Conservation (phyloP, 2,113 vertebrate species). For the Perca fluviatilis region DNA sequence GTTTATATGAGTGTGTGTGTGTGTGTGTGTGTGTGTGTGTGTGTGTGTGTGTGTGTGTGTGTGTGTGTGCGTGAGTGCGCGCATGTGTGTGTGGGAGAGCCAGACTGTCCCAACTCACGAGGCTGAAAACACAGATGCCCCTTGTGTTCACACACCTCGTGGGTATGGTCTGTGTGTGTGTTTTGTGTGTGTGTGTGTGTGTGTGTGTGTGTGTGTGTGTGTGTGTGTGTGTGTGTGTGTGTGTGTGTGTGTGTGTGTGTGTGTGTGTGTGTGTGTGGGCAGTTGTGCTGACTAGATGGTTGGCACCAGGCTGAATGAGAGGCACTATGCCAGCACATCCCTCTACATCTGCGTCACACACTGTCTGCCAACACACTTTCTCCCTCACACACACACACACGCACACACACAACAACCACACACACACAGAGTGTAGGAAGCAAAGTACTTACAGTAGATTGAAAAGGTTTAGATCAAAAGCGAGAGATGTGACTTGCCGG, state of each 20-base stretch:
- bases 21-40: background rate
- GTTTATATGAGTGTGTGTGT: background rate
- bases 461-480: conserved; percentile 8
- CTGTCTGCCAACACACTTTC: conserved; percentile 37
- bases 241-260: conserved; percentile 32
- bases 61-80: background rate
- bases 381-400: conserved; percentile 14
- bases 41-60: background rate
- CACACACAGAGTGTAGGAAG: background rate
- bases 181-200: conserved; percentile 1
- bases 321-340: conserved; percentile 59
- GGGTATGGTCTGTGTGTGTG: conserved; percentile 25
- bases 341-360: conserved; percentile 61
- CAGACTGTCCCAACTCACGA: conserved; percentile 39
- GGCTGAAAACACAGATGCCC: conserved; percentile 64
- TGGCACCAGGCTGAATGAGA: conserved; percentile 65
- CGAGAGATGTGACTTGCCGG: background rate
- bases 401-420: conserved; percentile 6
- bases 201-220: background rate
- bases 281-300: conserved; percentile 61
- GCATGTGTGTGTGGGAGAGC: conserved; percentile 8
- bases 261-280: conserved; percentile 20
- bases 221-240: conserved; percentile 24
- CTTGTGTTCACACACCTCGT: conserved; percentile 65
- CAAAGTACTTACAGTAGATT: conserved; percentile 10